These are phyloP conservation scores for Girardinichthys multiradiatus DNA, from an alignment of 2,113 vertebrate genomes.

Conservation along the genomic window DNA sequence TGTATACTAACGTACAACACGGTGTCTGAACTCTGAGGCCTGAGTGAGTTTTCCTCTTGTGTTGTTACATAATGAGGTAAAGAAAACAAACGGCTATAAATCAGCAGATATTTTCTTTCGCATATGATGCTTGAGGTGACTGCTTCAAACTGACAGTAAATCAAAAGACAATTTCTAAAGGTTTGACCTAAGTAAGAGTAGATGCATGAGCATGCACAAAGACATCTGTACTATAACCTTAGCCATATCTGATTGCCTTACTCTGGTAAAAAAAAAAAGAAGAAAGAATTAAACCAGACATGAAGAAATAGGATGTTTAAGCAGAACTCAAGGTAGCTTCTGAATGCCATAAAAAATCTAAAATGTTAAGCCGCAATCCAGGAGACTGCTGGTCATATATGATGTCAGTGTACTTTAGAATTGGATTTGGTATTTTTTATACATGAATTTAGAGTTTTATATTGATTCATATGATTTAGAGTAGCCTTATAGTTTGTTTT, in stretches of 20 bases:
- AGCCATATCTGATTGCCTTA: constrained; percentile 77
- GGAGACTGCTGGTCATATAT: constrained; percentile 35
- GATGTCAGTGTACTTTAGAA: constrained; percentile 52
- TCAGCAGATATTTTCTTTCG: constrained; percentile 35
- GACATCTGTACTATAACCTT: constrained; percentile 46
- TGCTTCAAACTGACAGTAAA: constrained; percentile 9
- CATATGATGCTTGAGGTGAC: constrained; percentile 4
- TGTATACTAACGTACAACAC: constrained; percentile 17
- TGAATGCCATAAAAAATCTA: constrained; percentile 24
- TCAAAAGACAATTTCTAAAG: constrained; percentile 20
- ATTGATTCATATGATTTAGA: constrained; percentile 25
- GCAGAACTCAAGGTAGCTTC: constrained; percentile 55
- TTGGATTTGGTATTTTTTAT: constrained; percentile 9
- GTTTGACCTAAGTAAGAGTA: constrained; percentile 1
- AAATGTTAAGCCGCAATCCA: constrained; percentile 29
- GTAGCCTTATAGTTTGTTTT: constrained; percentile 14
- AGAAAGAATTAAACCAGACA: constrained; percentile 22
- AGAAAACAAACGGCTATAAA: background rate
- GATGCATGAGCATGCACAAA: constrained; percentile 62
- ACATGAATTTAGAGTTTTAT: constrained; percentile 7
- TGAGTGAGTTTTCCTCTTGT: constrained; percentile 7
- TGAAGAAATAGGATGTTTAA: constrained; percentile 33
- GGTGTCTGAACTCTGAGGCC: background rate
- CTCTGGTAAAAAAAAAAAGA: constrained; percentile 29
- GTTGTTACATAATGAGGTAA: background rate